phyloP scores from a whole-genome alignment of 2,113 vertebrate genomes.

The Prionailurus bengalensis region DNA sequence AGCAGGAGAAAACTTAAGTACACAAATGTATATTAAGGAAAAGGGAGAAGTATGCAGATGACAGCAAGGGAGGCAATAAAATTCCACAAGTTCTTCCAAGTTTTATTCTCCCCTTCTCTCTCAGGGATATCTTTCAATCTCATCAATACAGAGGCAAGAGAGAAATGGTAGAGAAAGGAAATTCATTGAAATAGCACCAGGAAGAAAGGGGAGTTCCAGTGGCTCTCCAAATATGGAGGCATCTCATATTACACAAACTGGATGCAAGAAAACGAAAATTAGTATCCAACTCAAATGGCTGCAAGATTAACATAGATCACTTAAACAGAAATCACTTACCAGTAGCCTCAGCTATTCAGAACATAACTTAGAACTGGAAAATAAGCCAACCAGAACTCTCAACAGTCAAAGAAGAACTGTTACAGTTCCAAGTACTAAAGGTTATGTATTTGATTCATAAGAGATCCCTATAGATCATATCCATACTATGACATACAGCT shows the following conservation, averaged over 20 bases:
- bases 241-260: neutral
- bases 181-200: neutral
- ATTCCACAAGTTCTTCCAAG: neutral
- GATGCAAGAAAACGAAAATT: neutral
- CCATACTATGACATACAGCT: neutral
- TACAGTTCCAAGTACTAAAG: neutral
- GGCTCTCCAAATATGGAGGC: neutral
- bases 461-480: neutral
- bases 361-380: constrained; percentile 29
- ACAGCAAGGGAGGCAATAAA: neutral
- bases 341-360: constrained; percentile 44
- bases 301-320: neutral
- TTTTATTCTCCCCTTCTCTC: neutral
- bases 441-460: neutral
- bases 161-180: neutral
- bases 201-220: neutral
- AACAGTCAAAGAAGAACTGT: neutral
- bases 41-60: neutral
- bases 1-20: neutral
- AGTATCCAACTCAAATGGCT: neutral
- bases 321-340: constrained; percentile 19
- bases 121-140: neutral
- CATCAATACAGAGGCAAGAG: neutral
- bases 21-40: neutral
- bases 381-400: neutral